Base-by-base conservation (phyloP, 2,888 invertebrate species). In the Sicus ferrugineus region DNA sequence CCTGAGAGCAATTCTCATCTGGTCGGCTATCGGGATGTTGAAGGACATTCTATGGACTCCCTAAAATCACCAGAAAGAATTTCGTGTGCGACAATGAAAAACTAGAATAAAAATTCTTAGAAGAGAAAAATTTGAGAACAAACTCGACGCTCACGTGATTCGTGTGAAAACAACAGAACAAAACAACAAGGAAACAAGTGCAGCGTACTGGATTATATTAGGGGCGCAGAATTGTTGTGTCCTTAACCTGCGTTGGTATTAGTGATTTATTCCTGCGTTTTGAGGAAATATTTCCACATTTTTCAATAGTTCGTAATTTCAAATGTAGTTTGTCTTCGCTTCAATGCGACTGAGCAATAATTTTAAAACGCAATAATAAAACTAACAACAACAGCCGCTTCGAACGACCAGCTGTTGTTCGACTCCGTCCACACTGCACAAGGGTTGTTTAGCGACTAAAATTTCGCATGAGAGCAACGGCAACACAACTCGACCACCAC, bases 1-100 rank as follows among this genome's bases (percentile, higher is more conserved):
- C 83, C 79, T 82, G 69, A 83, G 73, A 19, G 81, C 83, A 68
- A 83, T 77, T 70, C 82, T 81, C 79, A 83, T 78, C 73, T 83
- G 82, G 76, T 83, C 83, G 48, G 80, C 80, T 65, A 83, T 77
- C n/a, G 83, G 78, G 73, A 83, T 81, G 77, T 82, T 78, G 68
- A 83, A 83, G 73, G 83, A 79, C 82, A 82, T 82, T 66, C 59
- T 71, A 73, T 73, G 72, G 31, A 4, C 31, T 19, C 16, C 28
- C 30, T 30, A 46, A 11, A 21, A 2, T 5, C 26, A 26, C 11
- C 14, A 28, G 14, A 14, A 23, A 52, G 11, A 5, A 21, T 52
- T 52, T 52, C 28, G 2, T 46, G 3, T 3, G 54, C 54, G 23
- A 23, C 23, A 54, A 54, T 28, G 54, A 14, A 28, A 54, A 54